Evolutionary conservation across 2,888 invertebrate species (phyloP), one percentile per base, ranked within the genome.

Genomic region (Conomelus anceps): DNA sequence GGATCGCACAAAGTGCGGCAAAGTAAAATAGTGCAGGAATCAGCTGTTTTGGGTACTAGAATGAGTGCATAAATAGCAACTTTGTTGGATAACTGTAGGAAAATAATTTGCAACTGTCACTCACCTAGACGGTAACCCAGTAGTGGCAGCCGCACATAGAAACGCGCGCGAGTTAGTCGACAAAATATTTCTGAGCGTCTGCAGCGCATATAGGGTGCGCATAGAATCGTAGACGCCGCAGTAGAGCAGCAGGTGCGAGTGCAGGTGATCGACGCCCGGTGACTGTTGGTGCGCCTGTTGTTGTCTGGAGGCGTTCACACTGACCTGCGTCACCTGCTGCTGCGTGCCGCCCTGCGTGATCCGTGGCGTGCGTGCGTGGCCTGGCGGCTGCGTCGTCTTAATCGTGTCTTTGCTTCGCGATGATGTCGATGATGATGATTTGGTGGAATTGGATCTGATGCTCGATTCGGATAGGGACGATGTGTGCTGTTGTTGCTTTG

Each of bases 231-330:
- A 97, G 22, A 96, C 95, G 91, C 96, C 96, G 91, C 96, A 95
- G 92, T 98, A 98, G 1, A 98, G 94, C 85, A 98, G 94, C 93
- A 98, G 95, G 92, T 98, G 98, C 23, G 97, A 96, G 92, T 98
- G 98, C 90, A 97, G 95, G 24, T 96, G 96, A 92, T 97, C 91
- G 7, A 91, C 90, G 22, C 90, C 89, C 63, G 90, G 90, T n/a
- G 90, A 90, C 6, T 91, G 90, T 29, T 91, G 89, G 29, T 90
- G 90, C 86, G 91, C 91, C 84, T 91, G 90, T 11, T 91, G 89
- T 87, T 20, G 63, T 7, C n/a, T 63, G 63, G n/a, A 20, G 7
- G n/a, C n/a, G n/a, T 20, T 34, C 34, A 34, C 91, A 90, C 23
- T 89, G 89, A n/a, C n/a, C n/a, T n/a, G 22, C 89, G 87, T 9